Evolutionary conservation across 2,888 invertebrate species (phyloP), one percentile per base, ranked within the genome.

Genomic region (Cheilosia scutellata): DNA sequence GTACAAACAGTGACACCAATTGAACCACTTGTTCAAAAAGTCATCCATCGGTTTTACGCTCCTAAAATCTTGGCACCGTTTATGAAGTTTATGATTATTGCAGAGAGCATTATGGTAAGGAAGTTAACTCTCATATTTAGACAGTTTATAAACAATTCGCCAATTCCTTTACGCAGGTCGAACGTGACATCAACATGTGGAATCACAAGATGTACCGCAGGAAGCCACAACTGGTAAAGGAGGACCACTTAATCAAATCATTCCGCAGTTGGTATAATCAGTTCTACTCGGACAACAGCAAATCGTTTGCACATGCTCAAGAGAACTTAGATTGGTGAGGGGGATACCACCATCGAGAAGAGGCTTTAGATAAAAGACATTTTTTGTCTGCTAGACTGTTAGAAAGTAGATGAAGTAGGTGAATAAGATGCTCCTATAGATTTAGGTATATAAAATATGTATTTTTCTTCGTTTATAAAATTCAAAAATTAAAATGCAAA

Each of bases 131-230:
- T 2, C 37, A 11, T 4, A 11, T 11, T 37, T 11, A 1, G 11
- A 37, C 37, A 37, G 37, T 9, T 11, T 37, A 4, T 42, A 20
- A 31, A 25, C 7, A 2, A 60, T 37, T 16, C 29, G 11, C 13
- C 3, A 5, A 29, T 55, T 13, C 20, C 40, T 49, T 47, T 57
- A 93, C 93, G 9, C 93, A 97, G 96, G 95, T 98, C 89, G 95
- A 97, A 90, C 94, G 98, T 0, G 98, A 98, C 90, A 94, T 98
- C 0, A 94, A 94, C 84, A 95, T 98, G 4, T 98, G 98, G 98
- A 97, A 97, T 91, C 95, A 95, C 92, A 98, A 98, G 90, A 94
- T 93, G 9, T 98, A 95, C 90, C 93, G 95, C 0, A 94, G 94
- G 42, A 94, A 95, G 0, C 97, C 98, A 0, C 90, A 95, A 0